phyloP scores from a whole-genome alignment of 2,888 invertebrate genomes.

The Geophilus truncorum region DNA sequence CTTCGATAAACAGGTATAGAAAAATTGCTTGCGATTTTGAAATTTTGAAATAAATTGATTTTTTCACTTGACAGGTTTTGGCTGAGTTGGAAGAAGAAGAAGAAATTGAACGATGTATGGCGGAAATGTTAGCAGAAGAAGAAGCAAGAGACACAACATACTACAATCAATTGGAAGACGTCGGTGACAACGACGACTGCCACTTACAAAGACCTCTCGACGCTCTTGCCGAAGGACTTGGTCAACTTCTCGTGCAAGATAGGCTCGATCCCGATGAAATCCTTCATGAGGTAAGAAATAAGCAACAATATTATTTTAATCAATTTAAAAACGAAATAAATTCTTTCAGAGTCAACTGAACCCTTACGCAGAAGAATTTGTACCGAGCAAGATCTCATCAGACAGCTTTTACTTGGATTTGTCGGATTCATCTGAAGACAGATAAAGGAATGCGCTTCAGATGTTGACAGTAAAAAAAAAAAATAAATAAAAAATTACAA shows the following conservation, averaged over 20 bases:
- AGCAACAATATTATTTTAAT: too few relatives aligned
- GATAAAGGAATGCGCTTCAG: constrained; percentile 33
- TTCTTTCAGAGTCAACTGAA: constrained; percentile 35
- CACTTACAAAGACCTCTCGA: constrained; percentile 23
- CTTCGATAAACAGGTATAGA: constrained; percentile 77
- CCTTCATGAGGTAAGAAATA: neutral
- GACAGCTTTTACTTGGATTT: neutral
- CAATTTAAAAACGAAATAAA: too few relatives aligned
- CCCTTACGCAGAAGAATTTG: constrained; percentile 37
- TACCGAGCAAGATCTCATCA: constrained; percentile 30
- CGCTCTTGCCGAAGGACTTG: neutral
- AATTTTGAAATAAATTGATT: neutral
- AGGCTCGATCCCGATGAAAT: constrained; percentile 4
- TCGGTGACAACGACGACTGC: neutral
- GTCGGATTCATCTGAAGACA: constrained; percentile 35
- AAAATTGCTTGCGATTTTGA: neutral
- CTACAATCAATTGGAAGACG: constrained; percentile 25
- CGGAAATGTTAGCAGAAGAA: constrained; percentile 38
- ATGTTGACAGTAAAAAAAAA: constrained; percentile 19
- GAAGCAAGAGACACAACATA: constrained; percentile 37
- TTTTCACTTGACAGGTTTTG: constrained; percentile 31
- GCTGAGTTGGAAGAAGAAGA: constrained; percentile 38
- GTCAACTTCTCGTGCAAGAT: constrained; percentile 18
- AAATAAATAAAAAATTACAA: neutral
- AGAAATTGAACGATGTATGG: constrained; percentile 37